A percentile compares a stretch with the other conserved stretches of the same genome.
Evolutionary conservation across 2,888 invertebrate species (phyloP).

Genomic region (Alloscopus bannaensis): DNA sequence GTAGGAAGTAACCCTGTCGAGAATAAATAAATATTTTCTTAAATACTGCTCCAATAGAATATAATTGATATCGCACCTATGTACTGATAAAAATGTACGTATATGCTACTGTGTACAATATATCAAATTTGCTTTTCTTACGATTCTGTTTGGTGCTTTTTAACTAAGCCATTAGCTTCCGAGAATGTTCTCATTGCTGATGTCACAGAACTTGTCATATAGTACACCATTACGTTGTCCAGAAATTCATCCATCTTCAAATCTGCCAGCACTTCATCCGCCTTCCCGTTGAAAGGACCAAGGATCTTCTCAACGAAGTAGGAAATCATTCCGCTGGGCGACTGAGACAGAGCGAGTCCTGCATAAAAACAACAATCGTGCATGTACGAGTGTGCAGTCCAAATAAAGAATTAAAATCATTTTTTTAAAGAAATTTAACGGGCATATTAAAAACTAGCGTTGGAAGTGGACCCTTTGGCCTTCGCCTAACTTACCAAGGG

Average conservation of each 20-base stretch:
- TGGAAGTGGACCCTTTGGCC: not conserved
- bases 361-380: too few species aligned
- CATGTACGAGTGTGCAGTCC: too few species aligned
- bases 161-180: conserved; percentile 42
- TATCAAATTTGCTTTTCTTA: conserved; percentile 15
- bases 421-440: not conserved
- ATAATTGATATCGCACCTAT: not conserved
- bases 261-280: conserved; percentile 36
- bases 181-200: conserved; percentile 50
- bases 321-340: conserved; percentile 78
- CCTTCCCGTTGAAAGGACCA: conserved; percentile 47
- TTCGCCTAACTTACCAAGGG: conserved; percentile 80
- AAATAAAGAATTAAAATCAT: too few species aligned
- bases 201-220: conserved; percentile 77
- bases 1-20: conserved; percentile 79
- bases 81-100: not conserved
- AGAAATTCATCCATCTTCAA: conserved; percentile 79
- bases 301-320: conserved; percentile 79
- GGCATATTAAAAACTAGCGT: not conserved
- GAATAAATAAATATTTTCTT: not conserved
- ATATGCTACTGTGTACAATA: not conserved
- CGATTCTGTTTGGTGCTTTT: conserved; percentile 42
- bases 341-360: conserved; percentile 77
- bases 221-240: conserved; percentile 79
- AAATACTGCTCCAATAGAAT: not conserved